Evolutionary conservation across 1,140 invertebrate genomes (phyloP), one percentile per base, ranked within the genome.

Genomic region (Drosophila erecta): DNA sequence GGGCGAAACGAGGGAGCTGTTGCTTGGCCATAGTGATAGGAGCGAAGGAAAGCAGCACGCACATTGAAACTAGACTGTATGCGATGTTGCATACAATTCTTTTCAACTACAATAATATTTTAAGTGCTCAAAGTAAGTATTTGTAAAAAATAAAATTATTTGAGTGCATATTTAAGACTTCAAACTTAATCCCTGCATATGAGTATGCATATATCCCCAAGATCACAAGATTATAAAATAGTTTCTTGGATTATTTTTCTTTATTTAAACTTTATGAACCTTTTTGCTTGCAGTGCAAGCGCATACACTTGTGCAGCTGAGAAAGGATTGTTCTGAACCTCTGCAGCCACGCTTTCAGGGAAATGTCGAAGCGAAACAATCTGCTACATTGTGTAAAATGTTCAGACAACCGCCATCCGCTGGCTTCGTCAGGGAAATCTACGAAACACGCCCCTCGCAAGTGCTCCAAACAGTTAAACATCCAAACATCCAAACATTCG

Each of bases 301-400:
- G 33, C 64, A 67, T 62, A 75, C 59, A 57, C 41, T 71, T 80
- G 66, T 80, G 51, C 43, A 69, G 49, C 55, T 85, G 81, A 84
- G 80, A 84, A 84, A 84, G 80, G 80, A 84, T 85, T 85, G 81
- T 77, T 59, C 0, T 37, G 62, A 53, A 83, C 74, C 55, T 49
- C 60, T 81, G 78, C 72, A 50, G 76, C 61, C 61, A 76, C 66
- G 80, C 58, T 85, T 72, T 79, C 76, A 66, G 81, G 81, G 81
- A 85, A 85, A 85, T 85, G 81, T 80, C 59, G 53, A 78, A 85
- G 72, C 64, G 78, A 66, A 86, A 81, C 81, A 85, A 85, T 85
- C 41, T 85, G 81, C 77, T 67, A 86, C 81, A 85, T 81, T 86
- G 81, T 81, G 81, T 81, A 85, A 85, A 85, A 71, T 85, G 81